A percentile compares a stretch with the other conserved stretches of the same genome.
Evolutionary conservation across 2,113 vertebrate genomes (phyloP).

Genomic region (Upupa epops): DNA sequence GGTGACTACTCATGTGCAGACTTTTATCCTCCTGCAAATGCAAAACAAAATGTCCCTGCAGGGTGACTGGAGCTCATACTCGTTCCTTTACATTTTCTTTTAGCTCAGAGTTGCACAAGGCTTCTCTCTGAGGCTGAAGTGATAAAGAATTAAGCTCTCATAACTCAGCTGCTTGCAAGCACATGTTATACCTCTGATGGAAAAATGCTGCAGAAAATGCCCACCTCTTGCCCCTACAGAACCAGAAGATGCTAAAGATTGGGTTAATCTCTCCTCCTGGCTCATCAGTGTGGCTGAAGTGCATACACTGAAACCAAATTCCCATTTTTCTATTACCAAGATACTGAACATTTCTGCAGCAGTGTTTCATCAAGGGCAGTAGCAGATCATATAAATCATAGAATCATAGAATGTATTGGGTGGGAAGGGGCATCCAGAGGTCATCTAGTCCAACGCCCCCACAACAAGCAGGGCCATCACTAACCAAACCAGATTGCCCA

Average conservation of each 20-base stretch:
- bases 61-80: constrained; percentile 14
- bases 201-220: background rate
- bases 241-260: background rate
- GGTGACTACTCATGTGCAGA: background rate
- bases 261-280: background rate
- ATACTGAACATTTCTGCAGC: background rate
- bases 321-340: background rate
- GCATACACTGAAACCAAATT: background rate
- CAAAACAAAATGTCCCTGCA: constrained; percentile 26
- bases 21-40: background rate
- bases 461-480: too few relatives aligned
- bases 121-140: background rate
- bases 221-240: background rate
- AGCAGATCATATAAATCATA: background rate
- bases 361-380: background rate
- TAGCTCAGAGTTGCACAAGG: background rate
- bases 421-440: too few relatives aligned
- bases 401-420: too few relatives aligned
- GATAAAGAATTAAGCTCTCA: constrained; percentile 23
- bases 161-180: background rate
- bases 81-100: constrained; percentile 10
- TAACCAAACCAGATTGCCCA: too few relatives aligned
- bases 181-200: background rate
- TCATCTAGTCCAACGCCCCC: too few relatives aligned
- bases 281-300: background rate